Conservation (phyloP, 2,113 vertebrate species). For the Onychostoma macrolepis region DNA sequence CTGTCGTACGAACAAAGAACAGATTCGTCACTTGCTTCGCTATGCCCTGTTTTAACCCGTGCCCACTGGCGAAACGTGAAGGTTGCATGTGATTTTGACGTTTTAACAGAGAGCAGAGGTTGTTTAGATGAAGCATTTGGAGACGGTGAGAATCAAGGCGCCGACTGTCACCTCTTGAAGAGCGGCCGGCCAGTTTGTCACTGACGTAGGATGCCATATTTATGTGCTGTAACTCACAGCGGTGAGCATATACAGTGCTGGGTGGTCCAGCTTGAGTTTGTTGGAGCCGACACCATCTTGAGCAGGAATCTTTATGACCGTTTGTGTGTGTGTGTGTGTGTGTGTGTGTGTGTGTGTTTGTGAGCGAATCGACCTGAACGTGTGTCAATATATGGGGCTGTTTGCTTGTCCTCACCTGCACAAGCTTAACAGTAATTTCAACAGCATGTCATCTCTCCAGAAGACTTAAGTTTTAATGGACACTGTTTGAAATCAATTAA, state of each 20-base stretch:
- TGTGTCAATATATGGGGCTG: background rate
- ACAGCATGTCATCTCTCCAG: background rate
- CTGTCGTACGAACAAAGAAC: constrained; percentile 34
- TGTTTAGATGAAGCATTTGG: constrained; percentile 46
- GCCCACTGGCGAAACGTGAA: constrained; percentile 20
- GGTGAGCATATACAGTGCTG: constrained; percentile 56
- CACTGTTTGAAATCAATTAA: background rate
- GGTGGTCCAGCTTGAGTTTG: constrained; percentile 54
- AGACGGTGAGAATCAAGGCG: constrained; percentile 21
- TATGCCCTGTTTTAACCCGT: constrained; percentile 9
- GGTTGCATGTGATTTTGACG: constrained; percentile 21
- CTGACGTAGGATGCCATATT: constrained; percentile 40
- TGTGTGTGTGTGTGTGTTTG: constrained; percentile 8
- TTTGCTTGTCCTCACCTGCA: constrained; percentile 18
- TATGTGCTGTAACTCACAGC: constrained; percentile 44
- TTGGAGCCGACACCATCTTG: constrained; percentile 23
- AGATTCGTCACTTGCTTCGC: constrained; percentile 38
- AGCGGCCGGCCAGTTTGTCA: constrained; percentile 22
- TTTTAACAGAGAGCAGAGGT: constrained; percentile 42
- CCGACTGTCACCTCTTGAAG: constrained; percentile 41
- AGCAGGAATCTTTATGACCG: constrained; percentile 49
- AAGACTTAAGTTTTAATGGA: background rate
- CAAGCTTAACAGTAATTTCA: background rate
- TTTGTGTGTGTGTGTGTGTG: constrained; percentile 6
- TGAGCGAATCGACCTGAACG: background rate